Conservation (phyloP, 2,113 vertebrate species). For the Sinocyclocheilus anophthalmus region DNA sequence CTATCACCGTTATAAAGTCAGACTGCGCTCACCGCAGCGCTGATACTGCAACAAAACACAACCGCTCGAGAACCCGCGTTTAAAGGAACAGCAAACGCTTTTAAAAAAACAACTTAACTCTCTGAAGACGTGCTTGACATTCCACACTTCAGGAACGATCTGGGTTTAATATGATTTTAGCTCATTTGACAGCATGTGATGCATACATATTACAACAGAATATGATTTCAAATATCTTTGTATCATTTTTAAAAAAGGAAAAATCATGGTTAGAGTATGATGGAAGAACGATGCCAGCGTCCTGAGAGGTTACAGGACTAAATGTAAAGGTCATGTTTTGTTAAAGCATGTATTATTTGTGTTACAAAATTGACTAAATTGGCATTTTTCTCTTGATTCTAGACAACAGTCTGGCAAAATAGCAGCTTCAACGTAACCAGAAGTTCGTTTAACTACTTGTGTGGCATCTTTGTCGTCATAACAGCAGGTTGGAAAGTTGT, state of each 20-base stretch:
- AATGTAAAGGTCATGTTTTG: background rate
- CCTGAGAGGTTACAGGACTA: background rate
- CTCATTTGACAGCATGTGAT: background rate
- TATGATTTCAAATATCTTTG: background rate
- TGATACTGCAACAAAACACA: conserved; percentile 28
- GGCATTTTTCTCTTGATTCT: background rate
- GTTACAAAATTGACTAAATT: background rate
- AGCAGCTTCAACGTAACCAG: background rate
- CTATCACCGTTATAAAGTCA: conserved; percentile 61
- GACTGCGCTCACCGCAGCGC: conserved; percentile 62
- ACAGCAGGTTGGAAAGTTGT: too few species aligned
- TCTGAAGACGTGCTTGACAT: conserved; percentile 12
- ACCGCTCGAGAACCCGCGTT: background rate
- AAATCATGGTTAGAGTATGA: background rate
- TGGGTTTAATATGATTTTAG: background rate
- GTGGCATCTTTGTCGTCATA: too few species aligned
- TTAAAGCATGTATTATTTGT: background rate
- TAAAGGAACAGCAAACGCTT: conserved; percentile 25
- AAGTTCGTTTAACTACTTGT: background rate
- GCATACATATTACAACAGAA: conserved; percentile 1
- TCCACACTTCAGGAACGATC: background rate
- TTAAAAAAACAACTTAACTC: background rate
- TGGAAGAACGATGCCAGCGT: background rate
- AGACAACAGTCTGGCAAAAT: background rate
- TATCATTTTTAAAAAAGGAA: background rate